Conservation (phyloP, 2,797 vertebrate species). For the Linurgus olivaceus region DNA sequence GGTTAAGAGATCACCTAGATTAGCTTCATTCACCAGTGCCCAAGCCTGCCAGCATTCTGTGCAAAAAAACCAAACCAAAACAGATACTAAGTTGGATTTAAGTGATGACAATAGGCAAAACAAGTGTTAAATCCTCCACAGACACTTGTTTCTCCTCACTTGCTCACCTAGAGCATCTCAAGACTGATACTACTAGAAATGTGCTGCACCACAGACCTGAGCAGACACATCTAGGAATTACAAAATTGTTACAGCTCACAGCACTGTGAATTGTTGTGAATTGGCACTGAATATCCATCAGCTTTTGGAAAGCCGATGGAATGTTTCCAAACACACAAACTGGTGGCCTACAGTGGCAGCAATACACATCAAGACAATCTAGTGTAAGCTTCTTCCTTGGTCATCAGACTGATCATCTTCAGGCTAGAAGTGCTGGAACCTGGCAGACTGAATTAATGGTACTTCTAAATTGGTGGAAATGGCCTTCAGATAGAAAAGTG, state of each 20-base stretch:
- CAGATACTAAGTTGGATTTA: background rate
- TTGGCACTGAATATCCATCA: background rate
- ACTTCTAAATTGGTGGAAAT: background rate
- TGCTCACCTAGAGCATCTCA: background rate
- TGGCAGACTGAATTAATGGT: background rate
- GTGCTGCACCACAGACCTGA: background rate
- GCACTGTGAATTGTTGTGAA: background rate
- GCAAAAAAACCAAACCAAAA: background rate
- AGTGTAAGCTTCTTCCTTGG: background rate
- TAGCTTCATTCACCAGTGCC: constrained; percentile 70
- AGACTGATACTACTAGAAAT: background rate
- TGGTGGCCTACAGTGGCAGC: background rate
- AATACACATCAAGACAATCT: background rate
- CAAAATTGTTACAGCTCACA: background rate
- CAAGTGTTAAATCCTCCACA: background rate
- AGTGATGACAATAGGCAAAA: background rate
- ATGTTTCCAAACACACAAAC: background rate
- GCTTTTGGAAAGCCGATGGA: background rate
- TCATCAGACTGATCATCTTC: background rate
- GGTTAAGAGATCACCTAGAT: constrained; percentile 48
- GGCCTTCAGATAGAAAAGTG: background rate
- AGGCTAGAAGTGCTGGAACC: background rate
- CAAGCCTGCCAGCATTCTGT: constrained; percentile 77
- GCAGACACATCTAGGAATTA: background rate
- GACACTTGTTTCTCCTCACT: background rate